Percentiles rank a stretch among this genome's conserved stretches.
These are phyloP conservation scores for Nothura maculosa DNA, from an alignment of 2,797 vertebrate species.

Conservation along the genomic window DNA sequence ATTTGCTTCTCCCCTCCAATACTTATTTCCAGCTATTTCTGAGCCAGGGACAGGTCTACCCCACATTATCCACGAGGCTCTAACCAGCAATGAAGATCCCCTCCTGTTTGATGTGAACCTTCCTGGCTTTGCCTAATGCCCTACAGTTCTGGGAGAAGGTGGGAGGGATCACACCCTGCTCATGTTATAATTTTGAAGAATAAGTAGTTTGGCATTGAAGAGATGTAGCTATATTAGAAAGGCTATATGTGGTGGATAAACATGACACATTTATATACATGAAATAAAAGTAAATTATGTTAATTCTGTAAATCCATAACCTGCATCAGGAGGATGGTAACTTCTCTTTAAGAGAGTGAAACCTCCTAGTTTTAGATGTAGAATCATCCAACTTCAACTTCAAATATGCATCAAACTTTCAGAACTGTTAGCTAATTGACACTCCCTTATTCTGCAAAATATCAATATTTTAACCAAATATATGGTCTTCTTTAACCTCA, in stretches of 20 bases:
- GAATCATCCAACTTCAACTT: not conserved
- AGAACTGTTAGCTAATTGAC: not conserved
- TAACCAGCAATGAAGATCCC: not conserved
- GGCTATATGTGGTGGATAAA: not conserved
- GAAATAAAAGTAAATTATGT: not conserved
- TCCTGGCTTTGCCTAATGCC: not conserved
- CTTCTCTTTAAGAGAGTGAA: not conserved
- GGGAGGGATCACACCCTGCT: not conserved
- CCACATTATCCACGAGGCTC: not conserved
- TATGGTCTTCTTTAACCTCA: not conserved
- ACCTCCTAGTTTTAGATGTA: fast-evolving
- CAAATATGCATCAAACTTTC: not conserved
- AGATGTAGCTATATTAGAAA: not conserved
- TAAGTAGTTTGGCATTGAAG: not conserved
- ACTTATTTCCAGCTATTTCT: not conserved
- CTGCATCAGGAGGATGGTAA: not conserved
- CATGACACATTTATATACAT: not conserved
- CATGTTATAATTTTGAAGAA: not conserved
- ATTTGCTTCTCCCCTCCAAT: not conserved
- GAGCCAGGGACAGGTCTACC: not conserved
- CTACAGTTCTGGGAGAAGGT: not conserved
- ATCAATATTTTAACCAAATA: not conserved
- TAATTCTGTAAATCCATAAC: not conserved
- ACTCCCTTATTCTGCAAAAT: not conserved
- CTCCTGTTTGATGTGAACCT: not conserved